Evolutionary conservation across 1,140 invertebrate genomes (phyloP).

Genomic region (Drosophila nannoptera): DNA sequence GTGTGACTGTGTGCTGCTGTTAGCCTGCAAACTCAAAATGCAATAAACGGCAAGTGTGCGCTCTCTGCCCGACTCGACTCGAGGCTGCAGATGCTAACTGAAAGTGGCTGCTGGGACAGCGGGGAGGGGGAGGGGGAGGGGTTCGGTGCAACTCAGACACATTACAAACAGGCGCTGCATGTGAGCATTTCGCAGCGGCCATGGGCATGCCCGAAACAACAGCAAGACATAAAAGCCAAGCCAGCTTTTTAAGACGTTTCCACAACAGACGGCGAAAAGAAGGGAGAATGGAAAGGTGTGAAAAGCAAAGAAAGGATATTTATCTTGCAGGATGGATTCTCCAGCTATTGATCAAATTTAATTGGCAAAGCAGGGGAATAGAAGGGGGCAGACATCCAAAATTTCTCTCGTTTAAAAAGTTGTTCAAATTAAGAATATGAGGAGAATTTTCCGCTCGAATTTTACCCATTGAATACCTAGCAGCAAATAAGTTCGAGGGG

Average conservation of each 20-base stretch:
- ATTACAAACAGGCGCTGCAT: slow-evolving; percentile 68
- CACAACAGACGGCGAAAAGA: neutral
- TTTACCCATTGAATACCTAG: too few relatives aligned
- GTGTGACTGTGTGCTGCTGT: slow-evolving; percentile 23
- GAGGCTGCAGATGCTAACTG: slow-evolving; percentile 34
- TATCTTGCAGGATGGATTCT: slow-evolving; percentile 8
- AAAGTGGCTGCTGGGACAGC: slow-evolving; percentile 14
- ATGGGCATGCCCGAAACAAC: slow-evolving; percentile 16
- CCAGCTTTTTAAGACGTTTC: slow-evolving; percentile 5
- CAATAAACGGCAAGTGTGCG: slow-evolving; percentile 71
- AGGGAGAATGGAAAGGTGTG: slow-evolving; percentile 9
- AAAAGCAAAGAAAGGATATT: slow-evolving; percentile 2
- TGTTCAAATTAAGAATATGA: too few relatives aligned
- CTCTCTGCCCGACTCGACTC: slow-evolving; percentile 25
- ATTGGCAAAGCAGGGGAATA: neutral
- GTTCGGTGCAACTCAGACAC: slow-evolving; percentile 49
- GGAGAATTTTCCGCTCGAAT: too few relatives aligned
- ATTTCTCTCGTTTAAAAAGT: too few relatives aligned
- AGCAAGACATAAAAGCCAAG: slow-evolving; percentile 1
- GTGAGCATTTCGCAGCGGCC: slow-evolving; percentile 34
- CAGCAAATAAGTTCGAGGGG: too few relatives aligned
- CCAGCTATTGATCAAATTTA: neutral
- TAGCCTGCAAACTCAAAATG: slow-evolving; percentile 61
- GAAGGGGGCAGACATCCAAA: too few relatives aligned
- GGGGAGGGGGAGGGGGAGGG: neutral